phyloP scores from a whole-genome alignment of 1,140 invertebrate genomes.

The Phenacoccus solenopsis region DNA sequence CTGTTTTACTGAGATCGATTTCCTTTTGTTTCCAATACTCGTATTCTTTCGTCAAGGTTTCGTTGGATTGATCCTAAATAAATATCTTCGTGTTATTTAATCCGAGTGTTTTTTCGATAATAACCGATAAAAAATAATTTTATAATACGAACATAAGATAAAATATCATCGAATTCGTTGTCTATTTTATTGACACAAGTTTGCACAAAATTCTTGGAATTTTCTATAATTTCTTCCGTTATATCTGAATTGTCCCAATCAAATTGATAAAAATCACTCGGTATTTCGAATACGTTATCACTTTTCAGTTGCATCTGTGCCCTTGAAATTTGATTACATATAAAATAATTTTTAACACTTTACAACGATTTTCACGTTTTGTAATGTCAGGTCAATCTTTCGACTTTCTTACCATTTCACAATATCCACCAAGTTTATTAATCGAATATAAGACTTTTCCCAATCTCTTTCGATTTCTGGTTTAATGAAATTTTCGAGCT shows the following conservation, averaged over 20 bases:
- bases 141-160: background rate
- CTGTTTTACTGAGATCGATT: background rate
- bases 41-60: background rate
- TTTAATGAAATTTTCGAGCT: background rate
- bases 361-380: no score
- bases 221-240: background rate
- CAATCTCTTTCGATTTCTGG: background rate
- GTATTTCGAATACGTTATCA: background rate
- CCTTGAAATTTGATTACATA: no score
- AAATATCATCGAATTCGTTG: background rate
- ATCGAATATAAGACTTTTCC: background rate
- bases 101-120: background rate
- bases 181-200: background rate
- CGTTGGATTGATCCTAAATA: background rate
- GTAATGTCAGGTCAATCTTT: no score
- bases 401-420: background rate
- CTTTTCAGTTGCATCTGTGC: background rate
- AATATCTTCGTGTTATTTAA: background rate
- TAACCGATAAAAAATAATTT: background rate
- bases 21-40: background rate
- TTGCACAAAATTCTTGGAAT: background rate
- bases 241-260: background rate
- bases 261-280: background rate
- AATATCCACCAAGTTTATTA: background rate
- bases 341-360: no score